phyloP scores from a whole-genome alignment of 2,797 vertebrate genomes.

The Alca torda region DNA sequence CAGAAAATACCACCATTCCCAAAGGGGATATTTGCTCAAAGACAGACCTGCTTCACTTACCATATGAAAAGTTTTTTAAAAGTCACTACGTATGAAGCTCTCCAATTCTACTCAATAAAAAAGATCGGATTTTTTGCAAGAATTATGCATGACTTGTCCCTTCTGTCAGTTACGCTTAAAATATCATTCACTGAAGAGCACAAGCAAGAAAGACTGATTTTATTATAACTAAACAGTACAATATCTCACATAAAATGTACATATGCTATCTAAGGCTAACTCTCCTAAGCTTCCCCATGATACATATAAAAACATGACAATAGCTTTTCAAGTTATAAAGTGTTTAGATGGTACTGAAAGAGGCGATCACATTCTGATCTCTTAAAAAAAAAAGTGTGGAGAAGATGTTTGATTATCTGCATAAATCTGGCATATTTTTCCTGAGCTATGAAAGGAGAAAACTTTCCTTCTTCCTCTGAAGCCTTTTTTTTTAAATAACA shows the following conservation, averaged over 20 bases:
- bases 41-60: neutral
- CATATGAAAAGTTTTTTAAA: neutral
- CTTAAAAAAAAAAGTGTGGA: neutral
- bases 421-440: neutral
- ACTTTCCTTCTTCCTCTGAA: neutral
- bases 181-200: neutral
- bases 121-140: neutral
- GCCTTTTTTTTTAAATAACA: neutral
- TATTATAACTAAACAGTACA: neutral
- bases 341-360: neutral
- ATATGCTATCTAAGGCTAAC: neutral
- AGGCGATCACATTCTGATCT: neutral
- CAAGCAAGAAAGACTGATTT: neutral
- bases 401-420: neutral
- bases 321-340: neutral
- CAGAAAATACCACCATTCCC: neutral
- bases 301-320: neutral
- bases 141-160: neutral
- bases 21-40: neutral
- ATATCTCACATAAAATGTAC: neutral
- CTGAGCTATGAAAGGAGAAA: conserved; percentile 2
- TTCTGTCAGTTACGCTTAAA: neutral
- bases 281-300: neutral
- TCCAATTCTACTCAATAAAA: neutral
- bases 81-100: neutral